Evolutionary conservation across 2,888 invertebrate genomes (phyloP), one percentile per base, ranked within the genome.

Genomic region (Drosophila rubida): DNA sequence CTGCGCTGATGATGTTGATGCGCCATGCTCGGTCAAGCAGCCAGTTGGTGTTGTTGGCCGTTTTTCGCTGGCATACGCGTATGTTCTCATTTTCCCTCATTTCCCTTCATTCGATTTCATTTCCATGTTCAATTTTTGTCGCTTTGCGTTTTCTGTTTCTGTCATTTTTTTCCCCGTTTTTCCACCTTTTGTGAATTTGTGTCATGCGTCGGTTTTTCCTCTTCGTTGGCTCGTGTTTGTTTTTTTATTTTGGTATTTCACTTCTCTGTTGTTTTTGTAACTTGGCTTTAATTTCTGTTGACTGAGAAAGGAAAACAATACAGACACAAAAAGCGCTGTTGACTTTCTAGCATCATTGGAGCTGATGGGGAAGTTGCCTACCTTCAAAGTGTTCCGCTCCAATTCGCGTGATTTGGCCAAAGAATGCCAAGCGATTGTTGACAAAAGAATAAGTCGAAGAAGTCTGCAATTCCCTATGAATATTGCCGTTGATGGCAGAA

Each of bases 261-360:
- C n/a, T n/a, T n/a, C n/a, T 30, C 11, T 37, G 35, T 37, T 37
- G 50, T 67, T 67, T 51, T 66, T 61, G 44, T 45, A 46, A 61
- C 62, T 69, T 74, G 69, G 68, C 75, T 71, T 69, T 78, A 86
- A 83, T 81, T 82, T 88, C 78, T 80, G 84, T 83, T 74, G 75
- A 75, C 69, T 90, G 88, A 76, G 88, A 87, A 90, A 89, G 78
- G 69, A 78, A 89, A 86, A 90, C 74, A 83, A 46, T 16, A 48
- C 14, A 37, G 2, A 55, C 14, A 42, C 5, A 37, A 74, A 41
- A 41, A 37, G 35, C 54, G 35, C 19, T 74, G 39, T 78, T 78
- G 64, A 69, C 62, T 78, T 53, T 69, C 54, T 65, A 55, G 62
- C 67, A 67, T 51, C 69, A 55, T 58, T 50, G 48, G 25, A 22